phyloP scores from a whole-genome alignment of 2,888 invertebrate genomes.

The Ormyrus labotus region DNA sequence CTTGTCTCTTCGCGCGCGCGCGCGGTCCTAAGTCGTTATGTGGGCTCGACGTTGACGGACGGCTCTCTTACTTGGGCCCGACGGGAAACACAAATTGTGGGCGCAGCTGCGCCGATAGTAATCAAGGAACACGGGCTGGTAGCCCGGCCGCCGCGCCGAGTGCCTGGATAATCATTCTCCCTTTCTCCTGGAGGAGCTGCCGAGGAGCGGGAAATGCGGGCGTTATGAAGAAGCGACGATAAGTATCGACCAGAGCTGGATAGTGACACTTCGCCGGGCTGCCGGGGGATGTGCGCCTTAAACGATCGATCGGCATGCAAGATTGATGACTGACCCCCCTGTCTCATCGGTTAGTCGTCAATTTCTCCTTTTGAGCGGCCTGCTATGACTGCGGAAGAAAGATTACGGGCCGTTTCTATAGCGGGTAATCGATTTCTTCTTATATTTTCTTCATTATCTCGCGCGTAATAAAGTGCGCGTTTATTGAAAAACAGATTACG shows the following conservation, averaged over 20 bases:
- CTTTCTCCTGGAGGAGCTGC: conserved; percentile 45
- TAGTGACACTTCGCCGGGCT: too few species aligned
- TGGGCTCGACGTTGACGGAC: conserved; percentile 72
- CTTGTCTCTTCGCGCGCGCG: conserved; percentile 6
- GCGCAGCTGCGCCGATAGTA: conserved; percentile 74
- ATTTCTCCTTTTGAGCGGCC: conserved; percentile 21
- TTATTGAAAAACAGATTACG: too few species aligned
- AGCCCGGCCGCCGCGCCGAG: conserved; percentile 61
- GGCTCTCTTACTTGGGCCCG: conserved; percentile 71
- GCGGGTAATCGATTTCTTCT: background rate
- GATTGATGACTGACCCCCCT: conserved; percentile 44
- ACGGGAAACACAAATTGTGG: conserved; percentile 71
- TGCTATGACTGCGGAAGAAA: background rate
- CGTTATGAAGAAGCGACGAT: conserved; percentile 63
- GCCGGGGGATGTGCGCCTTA: conserved; percentile 5
- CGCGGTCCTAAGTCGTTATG: conserved; percentile 56
- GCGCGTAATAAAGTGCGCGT: too few species aligned
- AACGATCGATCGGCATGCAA: conserved; percentile 47
- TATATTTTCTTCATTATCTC: too few species aligned
- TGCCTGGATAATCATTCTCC: conserved; percentile 67
- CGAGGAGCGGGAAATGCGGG: conserved; percentile 17
- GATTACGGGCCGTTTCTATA: background rate
- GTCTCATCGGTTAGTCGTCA: conserved; percentile 20
- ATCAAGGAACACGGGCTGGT: conserved; percentile 70
- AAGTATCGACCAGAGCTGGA: conserved; percentile 60